Base-by-base conservation (phyloP, 2,888 invertebrate species). In the Epistrophe eligans region DNA sequence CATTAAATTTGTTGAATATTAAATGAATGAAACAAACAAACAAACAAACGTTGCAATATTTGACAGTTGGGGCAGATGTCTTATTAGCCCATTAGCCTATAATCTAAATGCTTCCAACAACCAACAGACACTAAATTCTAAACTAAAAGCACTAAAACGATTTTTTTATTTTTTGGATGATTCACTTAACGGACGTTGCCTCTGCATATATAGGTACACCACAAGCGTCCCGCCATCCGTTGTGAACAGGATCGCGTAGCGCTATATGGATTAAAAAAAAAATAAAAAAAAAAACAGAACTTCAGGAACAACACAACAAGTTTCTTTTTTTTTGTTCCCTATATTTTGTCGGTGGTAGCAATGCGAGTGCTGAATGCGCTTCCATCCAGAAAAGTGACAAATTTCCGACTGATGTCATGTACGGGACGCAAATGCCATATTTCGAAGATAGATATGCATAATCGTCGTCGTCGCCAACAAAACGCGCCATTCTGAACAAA, bases 361-460 rank as follows among this genome's bases (percentile, higher is more conserved):
- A n/a, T 4, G 13, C 52, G 45, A 67, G 17, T 55, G 74, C 64
- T 57, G 74, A 52, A 45, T 81, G 81, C 28, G 77, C 77, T 74
- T 43, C 74, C 82, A 82, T 87, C 77, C 74, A 77, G 64, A 79
- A 82, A 87, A 83, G 76, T 83, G 87, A 87, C 87, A 87, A 87
- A 87, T 87, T 83, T 87, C 79, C 83, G 67, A 79, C 71, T 74
- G 87, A 87, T 79, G 79, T 87, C 83, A 76, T 74, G 79, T 66
- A 79, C 60, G 79, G 62, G 55, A 83, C 48, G 71, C 79, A 79
- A 83, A 76, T 79, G 76, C 67, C 83, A 79, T 76, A 83, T 83
- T 83, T 64, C 55, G 28, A 87, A 79, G 83, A 87, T 87, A 87
- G 83, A 87, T 79, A 83, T 76, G 83, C 76, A 83, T 79, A 79